Evolutionary conservation across 2,888 invertebrate genomes (phyloP).

Genomic region (Aleiodes testaceus): DNA sequence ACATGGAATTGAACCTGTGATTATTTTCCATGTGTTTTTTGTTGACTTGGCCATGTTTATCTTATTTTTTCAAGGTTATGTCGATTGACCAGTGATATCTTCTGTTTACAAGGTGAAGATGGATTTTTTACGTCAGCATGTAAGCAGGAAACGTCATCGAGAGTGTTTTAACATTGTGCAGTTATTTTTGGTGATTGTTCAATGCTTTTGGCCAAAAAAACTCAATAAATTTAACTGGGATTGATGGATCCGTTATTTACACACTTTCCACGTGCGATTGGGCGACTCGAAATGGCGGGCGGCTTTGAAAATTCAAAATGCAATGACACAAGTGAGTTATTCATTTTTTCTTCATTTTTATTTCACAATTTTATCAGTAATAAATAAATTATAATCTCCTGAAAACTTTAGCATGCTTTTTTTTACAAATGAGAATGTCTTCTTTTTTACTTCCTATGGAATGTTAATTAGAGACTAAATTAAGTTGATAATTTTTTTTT

Average conservation of each 20-base stretch:
- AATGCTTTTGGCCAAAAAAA: neutral
- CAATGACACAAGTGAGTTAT: neutral
- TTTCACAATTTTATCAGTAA: neutral
- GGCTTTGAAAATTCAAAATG: neutral
- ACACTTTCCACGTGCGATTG: too few species aligned
- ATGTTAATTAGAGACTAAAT: slow-evolving; percentile 13
- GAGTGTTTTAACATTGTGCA: neutral
- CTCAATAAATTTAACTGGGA: neutral
- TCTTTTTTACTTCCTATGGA: neutral
- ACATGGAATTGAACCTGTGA: slow-evolving; percentile 74
- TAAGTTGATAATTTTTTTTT: neutral
- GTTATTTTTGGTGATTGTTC: neutral
- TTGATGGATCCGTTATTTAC: neutral
- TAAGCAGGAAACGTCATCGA: neutral
- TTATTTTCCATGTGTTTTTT: slow-evolving; percentile 49
- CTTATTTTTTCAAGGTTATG: slow-evolving; percentile 35
- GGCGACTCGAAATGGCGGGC: neutral
- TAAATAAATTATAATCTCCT: neutral
- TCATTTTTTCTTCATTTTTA: neutral
- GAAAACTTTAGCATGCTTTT: slow-evolving; percentile 37
- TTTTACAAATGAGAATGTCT: neutral
- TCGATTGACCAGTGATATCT: neutral
- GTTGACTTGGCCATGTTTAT: slow-evolving; percentile 14
- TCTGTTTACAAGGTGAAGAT: too few species aligned
- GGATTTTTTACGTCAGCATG: too few species aligned